phyloP scores from a whole-genome alignment of 2,113 vertebrate species.

The Neotoma lepida region DNA sequence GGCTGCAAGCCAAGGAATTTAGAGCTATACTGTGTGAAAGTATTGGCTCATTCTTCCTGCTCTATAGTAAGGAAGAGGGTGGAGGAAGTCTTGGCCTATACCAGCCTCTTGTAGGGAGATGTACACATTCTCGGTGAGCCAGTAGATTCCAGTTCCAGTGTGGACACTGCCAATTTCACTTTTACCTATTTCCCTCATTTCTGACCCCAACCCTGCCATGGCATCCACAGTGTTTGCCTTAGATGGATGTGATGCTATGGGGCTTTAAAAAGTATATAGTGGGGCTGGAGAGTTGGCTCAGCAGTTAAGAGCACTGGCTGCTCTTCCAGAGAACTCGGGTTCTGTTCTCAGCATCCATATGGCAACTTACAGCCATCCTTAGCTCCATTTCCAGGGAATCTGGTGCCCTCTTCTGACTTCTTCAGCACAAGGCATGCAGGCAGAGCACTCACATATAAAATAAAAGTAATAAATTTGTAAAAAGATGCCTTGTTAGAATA shows the following conservation, averaged over 20 bases:
- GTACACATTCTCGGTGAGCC: neutral
- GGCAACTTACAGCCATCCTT: neutral
- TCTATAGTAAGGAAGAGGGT: neutral
- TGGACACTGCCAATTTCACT: neutral
- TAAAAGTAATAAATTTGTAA: neutral
- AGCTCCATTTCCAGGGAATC: neutral
- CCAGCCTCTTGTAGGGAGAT: neutral
- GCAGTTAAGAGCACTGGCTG: neutral
- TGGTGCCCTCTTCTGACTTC: neutral
- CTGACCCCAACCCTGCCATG: neutral
- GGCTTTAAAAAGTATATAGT: neutral
- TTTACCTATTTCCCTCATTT: neutral
- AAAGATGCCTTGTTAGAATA: neutral
- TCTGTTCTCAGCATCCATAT: neutral
- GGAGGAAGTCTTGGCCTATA: neutral
- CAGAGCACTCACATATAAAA: neutral
- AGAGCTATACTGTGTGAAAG: neutral
- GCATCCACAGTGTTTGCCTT: neutral
- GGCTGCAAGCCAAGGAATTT: neutral
- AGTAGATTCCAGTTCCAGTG: no score
- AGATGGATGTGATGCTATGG: neutral
- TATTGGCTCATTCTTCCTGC: neutral
- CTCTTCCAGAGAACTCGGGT: neutral
- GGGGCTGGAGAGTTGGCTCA: neutral
- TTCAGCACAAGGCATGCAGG: neutral